Base-by-base conservation (phyloP, 2,113 vertebrate genomes). In the Aptenodytes forsteri region DNA sequence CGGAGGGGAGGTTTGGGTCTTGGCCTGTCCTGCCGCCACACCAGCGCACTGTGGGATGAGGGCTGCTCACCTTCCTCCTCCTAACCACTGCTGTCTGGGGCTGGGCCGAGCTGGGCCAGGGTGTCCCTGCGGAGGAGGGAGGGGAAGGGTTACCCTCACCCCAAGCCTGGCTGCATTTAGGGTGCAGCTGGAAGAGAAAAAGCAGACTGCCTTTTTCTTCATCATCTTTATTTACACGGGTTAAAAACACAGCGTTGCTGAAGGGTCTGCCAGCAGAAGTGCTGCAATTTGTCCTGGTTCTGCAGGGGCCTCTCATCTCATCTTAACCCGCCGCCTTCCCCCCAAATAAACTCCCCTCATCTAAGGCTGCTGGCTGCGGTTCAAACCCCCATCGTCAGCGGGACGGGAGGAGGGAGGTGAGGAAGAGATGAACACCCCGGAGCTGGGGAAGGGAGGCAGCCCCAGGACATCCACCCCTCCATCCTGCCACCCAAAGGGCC, bases 331-430 rank as follows among this genome's bases (percentile, higher is more conserved):
- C 50, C 9, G 17, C 58, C 44, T 26, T 7, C 80, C 61, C 75
- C 75, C 13, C 15, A 14, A 8, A 3, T 20, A 11, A 38, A 1
- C 25, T 21, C 30, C 44, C 47, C 22, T 6, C 19, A 2, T 4
- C 7, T 2, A 4, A 8, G 11, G 44, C 22, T 15, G 55, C 9
- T 38, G 36, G 36, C 55, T 29, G 7, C 9, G 6, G 13, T 14
- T 20, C 25, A 29, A 14, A 3, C 13, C 49, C 42, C 50, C 2
- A 2, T 3, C 0, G 1, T 8, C 19, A 3, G 14, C 1, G 0
- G 29, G 13, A 3, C 1, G 12, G 29, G 44, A 40, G 21, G 22
- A 38, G 36, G 55, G 20, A 11, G 26, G 9, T 1, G 50, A 62
- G 52, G 29, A 27, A 13, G 29, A 22, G 21, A 30, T 4, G 13